Evolutionary conservation across 2,888 invertebrate species (phyloP).

Genomic region (Sturmia bella): DNA sequence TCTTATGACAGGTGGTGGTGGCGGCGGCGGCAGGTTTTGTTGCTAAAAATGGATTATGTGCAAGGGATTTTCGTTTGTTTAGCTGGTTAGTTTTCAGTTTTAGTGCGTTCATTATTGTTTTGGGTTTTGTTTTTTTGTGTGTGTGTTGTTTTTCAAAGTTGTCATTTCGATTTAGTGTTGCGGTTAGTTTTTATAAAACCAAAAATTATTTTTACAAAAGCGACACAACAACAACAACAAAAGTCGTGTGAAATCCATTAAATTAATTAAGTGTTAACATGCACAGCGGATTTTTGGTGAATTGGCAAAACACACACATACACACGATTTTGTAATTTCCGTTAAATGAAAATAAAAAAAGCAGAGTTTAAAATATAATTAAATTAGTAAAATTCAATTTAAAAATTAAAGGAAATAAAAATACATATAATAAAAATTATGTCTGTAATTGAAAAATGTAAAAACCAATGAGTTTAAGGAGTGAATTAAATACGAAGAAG

Average conservation of each 20-base stretch:
- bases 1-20: conserved; percentile 75
- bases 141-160: conserved; percentile 2
- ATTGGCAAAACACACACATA: conserved; percentile 25
- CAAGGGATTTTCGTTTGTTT: conserved; percentile 68
- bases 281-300: conserved; percentile 37
- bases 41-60: conserved; percentile 82
- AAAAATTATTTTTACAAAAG: conserved; percentile 54
- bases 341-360: conserved; percentile 47
- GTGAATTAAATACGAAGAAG: not conserved
- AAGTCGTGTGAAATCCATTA: conserved; percentile 39
- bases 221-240: conserved; percentile 26
- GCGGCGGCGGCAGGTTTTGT: conserved; percentile 74
- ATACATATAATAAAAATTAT: not conserved
- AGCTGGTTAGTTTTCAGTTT: conserved; percentile 68
- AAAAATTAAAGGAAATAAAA: conserved; percentile 22
- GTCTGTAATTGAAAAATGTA: not conserved
- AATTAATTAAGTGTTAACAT: conserved; percentile 57
- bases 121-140: conserved; percentile 48
- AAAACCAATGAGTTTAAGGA: not conserved
- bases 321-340: conserved; percentile 26
- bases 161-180: conserved; percentile 68
- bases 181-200: conserved; percentile 55
- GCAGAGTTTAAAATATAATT: conserved; percentile 45
- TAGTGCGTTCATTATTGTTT: conserved; percentile 76
- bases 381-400: conserved; percentile 53